Base-by-base conservation (phyloP, 2,113 vertebrate genomes). In the Melierax canorus region DNA sequence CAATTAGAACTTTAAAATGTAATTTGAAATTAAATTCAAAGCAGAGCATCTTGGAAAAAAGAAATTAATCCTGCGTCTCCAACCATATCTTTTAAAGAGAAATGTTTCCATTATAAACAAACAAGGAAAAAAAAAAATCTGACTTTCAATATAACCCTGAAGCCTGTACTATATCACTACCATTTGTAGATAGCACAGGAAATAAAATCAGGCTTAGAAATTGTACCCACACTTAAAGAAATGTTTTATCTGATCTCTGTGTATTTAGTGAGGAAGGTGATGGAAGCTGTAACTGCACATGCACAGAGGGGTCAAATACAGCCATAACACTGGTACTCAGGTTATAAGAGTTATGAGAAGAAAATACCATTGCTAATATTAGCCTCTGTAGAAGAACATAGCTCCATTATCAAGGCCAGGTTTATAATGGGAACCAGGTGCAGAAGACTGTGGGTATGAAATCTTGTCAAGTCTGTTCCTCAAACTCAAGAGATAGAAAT, bases 371-470 rank as follows among this genome's bases (percentile, higher is more conserved):
- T 29, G 24, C 86, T 67, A 50, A 34, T 55, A 38, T 74, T 32
- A 83, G 45, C 46, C 72, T 77, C 80, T 74, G 75, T 46, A 53
- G 84, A 85, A 86, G 88, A 93, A 74, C 79, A 96, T 55, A 96
- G 88, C 51, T 93, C 88, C 83, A 86, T 92, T 96, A 94, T 92
- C 83, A 48, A 51, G 92, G 55, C 79, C 76, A 78, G 56, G 36
- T 80, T 92, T 32, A 22, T 96, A 94, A 96, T 95, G 73, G 79
- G 76, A 90, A 86, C 94, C 96, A 96, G 95, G 86, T 97, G 94
- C 60, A 89, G 79, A 22, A 74, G 55, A 67, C 80, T 93, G 92
- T 90, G 90, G 76, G 30, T 60, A 81, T 67, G 79, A 94, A 93
- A 84, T 75, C 82, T 60, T 95, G 94, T 90, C 94, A 92, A 39